Evolutionary conservation across 2,797 vertebrate species (phyloP).

Genomic region (Emys orbicularis): DNA sequence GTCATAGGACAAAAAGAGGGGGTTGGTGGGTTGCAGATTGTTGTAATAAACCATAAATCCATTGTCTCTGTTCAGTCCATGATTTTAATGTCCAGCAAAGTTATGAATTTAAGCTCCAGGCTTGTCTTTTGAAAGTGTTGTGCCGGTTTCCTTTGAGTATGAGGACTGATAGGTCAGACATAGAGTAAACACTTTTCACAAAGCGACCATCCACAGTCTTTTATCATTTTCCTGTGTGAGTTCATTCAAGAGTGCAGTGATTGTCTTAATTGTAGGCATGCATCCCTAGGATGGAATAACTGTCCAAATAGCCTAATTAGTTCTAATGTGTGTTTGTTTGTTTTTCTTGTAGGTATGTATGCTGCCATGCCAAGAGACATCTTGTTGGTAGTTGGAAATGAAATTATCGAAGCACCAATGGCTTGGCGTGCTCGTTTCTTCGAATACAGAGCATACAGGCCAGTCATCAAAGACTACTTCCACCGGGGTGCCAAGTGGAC

Average conservation of each 20-base stretch:
- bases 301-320: background rate
- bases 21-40: background rate
- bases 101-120: background rate
- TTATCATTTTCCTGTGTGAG: background rate
- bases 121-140: background rate
- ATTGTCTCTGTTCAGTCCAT: background rate
- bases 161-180: background rate
- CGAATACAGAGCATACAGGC: constrained; percentile 96
- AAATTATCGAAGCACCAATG: constrained; percentile 99
- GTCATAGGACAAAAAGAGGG: background rate
- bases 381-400: constrained; percentile 95
- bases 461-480: constrained; percentile 98
- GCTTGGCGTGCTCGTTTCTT: constrained; percentile 99
- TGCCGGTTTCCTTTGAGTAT: background rate
- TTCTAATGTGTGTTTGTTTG: background rate
- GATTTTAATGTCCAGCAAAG: background rate
- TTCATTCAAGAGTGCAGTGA: background rate
- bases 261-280: background rate
- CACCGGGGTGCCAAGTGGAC: constrained; percentile 96
- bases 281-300: background rate
- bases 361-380: constrained; percentile 98
- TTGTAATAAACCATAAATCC: background rate
- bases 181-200: too few species aligned
- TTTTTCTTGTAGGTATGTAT: constrained; percentile 90
- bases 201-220: background rate